A percentile compares a stretch with the other conserved stretches of the same genome.
Evolutionary conservation across 2,888 invertebrate genomes (phyloP).

Genomic region (Osmoderma eremita): DNA sequence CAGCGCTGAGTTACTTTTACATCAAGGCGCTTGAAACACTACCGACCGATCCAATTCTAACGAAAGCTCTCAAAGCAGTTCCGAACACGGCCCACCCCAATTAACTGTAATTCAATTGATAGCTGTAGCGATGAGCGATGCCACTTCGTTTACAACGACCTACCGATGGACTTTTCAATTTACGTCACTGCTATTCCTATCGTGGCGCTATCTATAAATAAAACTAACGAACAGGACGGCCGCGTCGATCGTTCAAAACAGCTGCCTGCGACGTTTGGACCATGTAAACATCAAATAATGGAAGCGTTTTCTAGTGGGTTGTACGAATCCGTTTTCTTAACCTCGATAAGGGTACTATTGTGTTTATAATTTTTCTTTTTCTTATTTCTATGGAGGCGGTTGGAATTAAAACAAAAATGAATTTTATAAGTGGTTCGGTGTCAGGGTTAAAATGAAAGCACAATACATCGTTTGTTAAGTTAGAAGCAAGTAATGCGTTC

Average conservation of each 20-base stretch:
- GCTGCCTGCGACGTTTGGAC: conserved; percentile 24
- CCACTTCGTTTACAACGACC: conserved; percentile 21
- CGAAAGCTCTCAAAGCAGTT: conserved; percentile 19
- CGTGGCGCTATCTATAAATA: conserved; percentile 39
- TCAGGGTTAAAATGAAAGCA: not conserved
- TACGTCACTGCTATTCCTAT: conserved; percentile 37
- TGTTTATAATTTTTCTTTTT: conserved; percentile 22
- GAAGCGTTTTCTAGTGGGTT: conserved; percentile 6
- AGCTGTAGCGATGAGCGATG: conserved; percentile 27
- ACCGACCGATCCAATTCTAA: not conserved
- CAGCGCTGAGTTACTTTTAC: too few species aligned
- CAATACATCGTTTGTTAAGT: not conserved
- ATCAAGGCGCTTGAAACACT: not conserved
- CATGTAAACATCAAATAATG: conserved; percentile 30
- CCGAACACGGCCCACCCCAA: conserved; percentile 23
- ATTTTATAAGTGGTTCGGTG: conserved; percentile 23
- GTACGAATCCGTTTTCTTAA: conserved; percentile 13
- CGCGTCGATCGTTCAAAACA: conserved; percentile 24
- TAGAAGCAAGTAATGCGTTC: not conserved
- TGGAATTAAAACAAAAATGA: conserved; percentile 3
- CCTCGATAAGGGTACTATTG: conserved; percentile 20
- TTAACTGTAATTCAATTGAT: conserved; percentile 30
- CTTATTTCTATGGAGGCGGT: not conserved
- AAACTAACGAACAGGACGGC: conserved; percentile 18
- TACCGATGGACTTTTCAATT: conserved; percentile 21